Percentiles rank a stretch among this genome's conserved stretches.
These are phyloP conservation scores for Trypoxylon attenuatum DNA, from an alignment of 2,888 invertebrate species.

Conservation along the genomic window DNA sequence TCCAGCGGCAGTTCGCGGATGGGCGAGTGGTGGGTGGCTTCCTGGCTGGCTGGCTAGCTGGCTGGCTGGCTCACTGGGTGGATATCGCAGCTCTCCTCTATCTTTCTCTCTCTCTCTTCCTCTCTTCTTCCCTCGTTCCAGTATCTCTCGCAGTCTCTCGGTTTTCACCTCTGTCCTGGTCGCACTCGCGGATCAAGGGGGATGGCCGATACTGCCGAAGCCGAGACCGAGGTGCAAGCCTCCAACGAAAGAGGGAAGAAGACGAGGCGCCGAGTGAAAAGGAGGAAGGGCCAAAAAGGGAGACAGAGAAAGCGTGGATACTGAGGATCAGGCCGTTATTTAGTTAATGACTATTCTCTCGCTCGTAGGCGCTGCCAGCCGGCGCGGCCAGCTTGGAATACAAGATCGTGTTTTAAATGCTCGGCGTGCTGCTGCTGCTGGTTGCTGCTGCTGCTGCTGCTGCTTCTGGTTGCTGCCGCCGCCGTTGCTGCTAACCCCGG, in stretches of 20 bases:
- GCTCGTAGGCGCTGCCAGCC: constrained; percentile 64
- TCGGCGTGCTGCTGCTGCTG: constrained; percentile 59
- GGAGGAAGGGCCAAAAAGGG: constrained; percentile 9
- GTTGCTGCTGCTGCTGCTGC: constrained; percentile 46
- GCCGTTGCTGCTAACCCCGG: constrained; percentile 49
- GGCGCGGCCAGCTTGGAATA: constrained; percentile 67
- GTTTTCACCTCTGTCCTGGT: not conserved
- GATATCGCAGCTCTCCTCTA: constrained; percentile 27
- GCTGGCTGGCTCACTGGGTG: constrained; percentile 30
- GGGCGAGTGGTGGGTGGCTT: constrained; percentile 55
- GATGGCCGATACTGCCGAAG: not conserved
- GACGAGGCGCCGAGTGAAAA: constrained; percentile 20
- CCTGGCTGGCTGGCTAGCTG: constrained; percentile 50
- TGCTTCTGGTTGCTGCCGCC: constrained; percentile 46
- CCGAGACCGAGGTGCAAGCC: constrained; percentile 4
- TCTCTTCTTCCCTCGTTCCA: constrained; percentile 18
- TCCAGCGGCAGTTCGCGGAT: constrained; percentile 61
- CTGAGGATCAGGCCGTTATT: constrained; percentile 69
- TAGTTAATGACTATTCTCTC: constrained; percentile 75
- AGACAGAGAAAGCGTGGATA: constrained; percentile 44
- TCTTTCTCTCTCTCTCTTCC: constrained; percentile 21
- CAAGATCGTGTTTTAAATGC: constrained; percentile 74
- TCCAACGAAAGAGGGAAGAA: not conserved
- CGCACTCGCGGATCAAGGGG: constrained; percentile 16
- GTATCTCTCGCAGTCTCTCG: not conserved